Evolutionary conservation across 1,140 invertebrate genomes (phyloP), one percentile per base, ranked within the genome.

Genomic region (Paracyclopina nana): DNA sequence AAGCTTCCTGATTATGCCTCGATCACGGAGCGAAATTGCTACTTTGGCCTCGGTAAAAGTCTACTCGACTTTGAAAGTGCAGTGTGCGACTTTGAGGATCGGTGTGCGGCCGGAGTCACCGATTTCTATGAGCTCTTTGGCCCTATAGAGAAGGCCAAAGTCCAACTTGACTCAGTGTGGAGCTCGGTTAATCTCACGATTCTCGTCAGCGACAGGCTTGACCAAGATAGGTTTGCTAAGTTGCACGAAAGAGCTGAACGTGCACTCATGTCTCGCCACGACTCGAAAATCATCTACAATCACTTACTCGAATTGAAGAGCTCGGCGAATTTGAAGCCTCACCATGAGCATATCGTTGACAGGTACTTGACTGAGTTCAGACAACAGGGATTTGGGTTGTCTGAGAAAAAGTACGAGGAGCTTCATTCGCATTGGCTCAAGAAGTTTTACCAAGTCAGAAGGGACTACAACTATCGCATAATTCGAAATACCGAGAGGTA

Each of bases 351-450:
- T 55, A 59, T 90, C 25, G 61, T 87, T 14, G 66, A 75, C 34
- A 86, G 85, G 64, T 85, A 78, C 65, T 57, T 79, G 40, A 60
- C 84, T 2, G 85, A 91, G 69, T 81, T 77, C 20, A 75, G 72
- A 59, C 65, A 87, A 5, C 83, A 82, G 66, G 86, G 84, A 0
- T 62, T 86, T 12, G 68, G 72, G 1, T 56, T 80, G 2, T 55
- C 57, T 6, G 61, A 62, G 26, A 59, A 59, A 53, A 60, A 58
- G 16, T 49, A 56, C 9, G 59, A 64, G 30, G 57, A 63, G 27
- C 46, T 48, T 2, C 25, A 48, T 48, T 11, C 11, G 14, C 25
- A 25, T 14, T 48, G 46, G 46, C 16, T 48, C 25, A 24, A 46
- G 38, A 53, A 48, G 27, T 56, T 58, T 52, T 61, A 71, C 1